Evolutionary conservation across 2,797 vertebrate genomes (phyloP).

Genomic region (Erpetoichthys calabaricus): DNA sequence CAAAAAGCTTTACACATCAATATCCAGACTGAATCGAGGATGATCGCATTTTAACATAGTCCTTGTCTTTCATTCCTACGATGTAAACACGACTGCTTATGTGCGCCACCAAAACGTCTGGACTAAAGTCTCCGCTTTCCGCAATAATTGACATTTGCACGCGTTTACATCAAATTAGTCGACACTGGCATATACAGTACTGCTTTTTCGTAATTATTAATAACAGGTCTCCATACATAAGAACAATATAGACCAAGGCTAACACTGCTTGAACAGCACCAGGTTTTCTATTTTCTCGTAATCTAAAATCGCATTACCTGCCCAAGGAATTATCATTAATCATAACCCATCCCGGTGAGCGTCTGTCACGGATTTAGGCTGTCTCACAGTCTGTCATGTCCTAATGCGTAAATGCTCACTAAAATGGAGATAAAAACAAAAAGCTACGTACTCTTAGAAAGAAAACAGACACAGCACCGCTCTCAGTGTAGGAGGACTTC

Average conservation of each 20-base stretch:
- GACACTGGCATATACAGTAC: too few species aligned
- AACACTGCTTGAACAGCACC: neutral
- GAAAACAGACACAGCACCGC: conserved; percentile 41
- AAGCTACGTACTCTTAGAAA: conserved; percentile 20
- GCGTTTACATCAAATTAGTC: too few species aligned
- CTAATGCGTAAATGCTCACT: conserved; percentile 33
- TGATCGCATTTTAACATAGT: too few species aligned
- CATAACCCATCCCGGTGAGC: conserved; percentile 29
- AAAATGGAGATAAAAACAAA: conserved; percentile 41
- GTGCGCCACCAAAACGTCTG: too few species aligned
- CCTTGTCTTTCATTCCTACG: too few species aligned
- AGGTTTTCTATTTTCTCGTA: neutral
- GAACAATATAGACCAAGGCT: neutral
- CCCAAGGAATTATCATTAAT: conserved; percentile 24
- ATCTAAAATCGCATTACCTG: conserved; percentile 40
- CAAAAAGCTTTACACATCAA: too few species aligned
- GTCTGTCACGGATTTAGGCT: conserved; percentile 26
- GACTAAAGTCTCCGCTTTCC: too few species aligned
- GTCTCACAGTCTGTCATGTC: conserved; percentile 26
- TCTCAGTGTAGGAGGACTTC: conserved; percentile 48
- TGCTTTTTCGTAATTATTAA: too few species aligned
- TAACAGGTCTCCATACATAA: too few species aligned
- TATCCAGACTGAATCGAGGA: too few species aligned
- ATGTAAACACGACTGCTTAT: too few species aligned
- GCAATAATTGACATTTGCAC: too few species aligned